Evolutionary conservation across 1,140 invertebrate species (phyloP).

Genomic region (Goniozus legneri): DNA sequence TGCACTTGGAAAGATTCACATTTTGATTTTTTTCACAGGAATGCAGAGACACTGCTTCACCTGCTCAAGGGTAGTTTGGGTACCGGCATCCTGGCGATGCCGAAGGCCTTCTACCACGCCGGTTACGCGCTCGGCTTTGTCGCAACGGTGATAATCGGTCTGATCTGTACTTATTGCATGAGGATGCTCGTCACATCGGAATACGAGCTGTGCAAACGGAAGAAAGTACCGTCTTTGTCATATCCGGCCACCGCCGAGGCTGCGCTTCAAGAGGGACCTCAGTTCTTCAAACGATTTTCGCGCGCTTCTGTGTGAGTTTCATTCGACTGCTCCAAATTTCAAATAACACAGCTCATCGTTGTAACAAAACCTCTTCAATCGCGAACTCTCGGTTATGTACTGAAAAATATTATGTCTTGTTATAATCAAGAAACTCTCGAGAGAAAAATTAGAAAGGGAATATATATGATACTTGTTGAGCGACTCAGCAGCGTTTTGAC

Average conservation of each 20-base stretch:
- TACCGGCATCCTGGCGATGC: conserved; percentile 86
- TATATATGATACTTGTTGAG: too few species aligned
- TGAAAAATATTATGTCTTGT: too few species aligned
- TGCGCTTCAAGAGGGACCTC: conserved; percentile 67
- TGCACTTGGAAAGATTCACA: conserved; percentile 14
- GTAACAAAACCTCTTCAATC: too few species aligned
- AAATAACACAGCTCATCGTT: too few species aligned
- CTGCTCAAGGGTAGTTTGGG: conserved; percentile 81
- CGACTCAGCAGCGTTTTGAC: too few species aligned
- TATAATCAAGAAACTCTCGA: too few species aligned
- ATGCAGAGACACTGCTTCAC: conserved; percentile 70
- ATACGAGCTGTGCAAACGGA: conserved; percentile 67
- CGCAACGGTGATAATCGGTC: conserved; percentile 67
- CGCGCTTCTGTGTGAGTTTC: conserved; percentile 63
- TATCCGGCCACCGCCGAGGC: conserved; percentile 70
- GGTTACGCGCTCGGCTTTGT: conserved; percentile 68
- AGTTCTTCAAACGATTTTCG: conserved; percentile 57
- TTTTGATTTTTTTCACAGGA: conserved; percentile 49
- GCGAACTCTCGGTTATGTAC: too few species aligned
- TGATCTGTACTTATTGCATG: conserved; percentile 78
- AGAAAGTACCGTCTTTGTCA: conserved; percentile 64
- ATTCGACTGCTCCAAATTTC: too few species aligned
- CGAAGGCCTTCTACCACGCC: conserved; percentile 73
- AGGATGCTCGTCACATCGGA: conserved; percentile 68
- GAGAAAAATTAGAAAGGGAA: too few species aligned